Evolutionary conservation across 2,888 invertebrate genomes (phyloP).

Genomic region (Microdon myrmicae): DNA sequence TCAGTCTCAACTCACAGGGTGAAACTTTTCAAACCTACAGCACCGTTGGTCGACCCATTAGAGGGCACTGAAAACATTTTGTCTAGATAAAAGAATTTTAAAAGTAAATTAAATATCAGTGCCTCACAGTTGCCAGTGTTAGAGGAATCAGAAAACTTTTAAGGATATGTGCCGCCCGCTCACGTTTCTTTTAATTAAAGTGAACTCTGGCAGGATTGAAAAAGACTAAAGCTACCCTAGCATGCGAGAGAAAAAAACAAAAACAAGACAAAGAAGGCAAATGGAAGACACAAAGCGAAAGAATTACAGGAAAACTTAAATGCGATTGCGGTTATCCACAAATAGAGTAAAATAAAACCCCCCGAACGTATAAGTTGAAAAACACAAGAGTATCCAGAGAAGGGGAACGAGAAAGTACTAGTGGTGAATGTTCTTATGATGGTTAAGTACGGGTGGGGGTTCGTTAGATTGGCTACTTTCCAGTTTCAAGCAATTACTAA

Average conservation of each 20-base stretch:
- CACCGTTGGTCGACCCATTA: no score
- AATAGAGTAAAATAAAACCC: slow-evolving; percentile 42
- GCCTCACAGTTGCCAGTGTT: not conserved
- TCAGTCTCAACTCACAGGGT: no score
- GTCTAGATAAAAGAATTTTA: slow-evolving; percentile 28
- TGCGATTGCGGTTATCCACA: slow-evolving; percentile 46
- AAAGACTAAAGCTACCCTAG: no score
- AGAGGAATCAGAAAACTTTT: slow-evolving; percentile 5
- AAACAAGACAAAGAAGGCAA: not conserved
- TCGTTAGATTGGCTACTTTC: slow-evolving; percentile 45
- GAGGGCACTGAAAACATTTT: slow-evolving; percentile 44
- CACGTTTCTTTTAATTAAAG: slow-evolving; percentile 45
- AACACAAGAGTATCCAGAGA: slow-evolving; percentile 11
- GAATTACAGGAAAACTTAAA: no score
- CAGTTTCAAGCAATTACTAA: slow-evolving; percentile 49
- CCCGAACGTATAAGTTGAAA: no score
- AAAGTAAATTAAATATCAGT: slow-evolving; percentile 43
- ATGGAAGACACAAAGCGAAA: slow-evolving; percentile 27
- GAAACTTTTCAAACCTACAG: no score
- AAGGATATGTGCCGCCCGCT: slow-evolving; percentile 28
- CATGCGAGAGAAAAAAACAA: not conserved
- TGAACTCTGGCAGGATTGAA: slow-evolving; percentile 30
- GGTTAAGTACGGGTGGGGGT: no score
- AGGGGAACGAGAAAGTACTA: slow-evolving; percentile 24
- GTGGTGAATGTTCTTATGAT: no score